Percentiles rank a stretch among this genome's conserved stretches.
Evolutionary conservation across 2,113 vertebrate species (phyloP).

Genomic region (Sardina pilchardus): DNA sequence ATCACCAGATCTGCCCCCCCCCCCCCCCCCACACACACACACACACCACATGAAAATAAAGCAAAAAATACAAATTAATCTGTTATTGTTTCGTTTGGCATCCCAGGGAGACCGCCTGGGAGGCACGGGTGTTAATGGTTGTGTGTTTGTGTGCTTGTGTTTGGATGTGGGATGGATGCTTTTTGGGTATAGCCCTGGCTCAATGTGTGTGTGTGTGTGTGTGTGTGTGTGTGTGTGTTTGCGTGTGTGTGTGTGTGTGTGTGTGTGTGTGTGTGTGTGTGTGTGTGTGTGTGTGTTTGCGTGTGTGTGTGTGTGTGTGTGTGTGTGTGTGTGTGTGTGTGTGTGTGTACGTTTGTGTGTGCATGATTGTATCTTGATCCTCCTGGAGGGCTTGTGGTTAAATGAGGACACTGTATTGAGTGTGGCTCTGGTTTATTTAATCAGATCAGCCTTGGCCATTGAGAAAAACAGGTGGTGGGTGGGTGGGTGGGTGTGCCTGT

Average conservation of each 20-base stretch:
- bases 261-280: background rate
- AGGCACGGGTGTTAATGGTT: background rate
- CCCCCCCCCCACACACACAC: background rate
- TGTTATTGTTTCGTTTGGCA: background rate
- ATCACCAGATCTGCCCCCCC: background rate
- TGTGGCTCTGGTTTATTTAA: background rate
- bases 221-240: conserved; percentile 42
- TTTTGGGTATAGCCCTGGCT: background rate
- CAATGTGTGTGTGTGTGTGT: background rate
- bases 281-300: background rate
- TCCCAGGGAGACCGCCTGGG: background rate
- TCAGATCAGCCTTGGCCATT: background rate
- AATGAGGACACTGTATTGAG: background rate
- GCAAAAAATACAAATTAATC: background rate
- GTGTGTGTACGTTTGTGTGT: conserved; percentile 46
- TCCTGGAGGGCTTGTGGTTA: background rate
- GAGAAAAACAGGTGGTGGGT: background rate
- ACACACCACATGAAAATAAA: no score
- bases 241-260: conserved; percentile 28
- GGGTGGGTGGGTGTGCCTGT: background rate
- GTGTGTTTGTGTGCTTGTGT: background rate
- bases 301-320: background rate
- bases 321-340: conserved; percentile 3
- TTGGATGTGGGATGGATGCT: background rate
- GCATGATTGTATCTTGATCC: conserved; percentile 40